Percentiles rank a stretch among this genome's conserved stretches.
These are phyloP conservation scores for Zaprionus lachaisei DNA, from an alignment of 1,140 invertebrate genomes.

Conservation along the genomic window DNA sequence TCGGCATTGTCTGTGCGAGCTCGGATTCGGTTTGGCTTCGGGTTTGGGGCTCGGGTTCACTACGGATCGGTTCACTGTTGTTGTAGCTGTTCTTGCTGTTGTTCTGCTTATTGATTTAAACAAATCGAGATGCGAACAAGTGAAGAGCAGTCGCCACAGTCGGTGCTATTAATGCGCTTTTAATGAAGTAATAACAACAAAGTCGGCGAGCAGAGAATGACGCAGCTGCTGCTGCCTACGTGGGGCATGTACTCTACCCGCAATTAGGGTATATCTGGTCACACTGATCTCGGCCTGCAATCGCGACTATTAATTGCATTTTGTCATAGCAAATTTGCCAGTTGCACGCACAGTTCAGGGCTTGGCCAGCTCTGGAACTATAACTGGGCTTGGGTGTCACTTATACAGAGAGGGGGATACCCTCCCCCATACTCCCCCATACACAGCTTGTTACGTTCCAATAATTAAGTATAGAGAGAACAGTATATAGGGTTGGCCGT, in stretches of 20 bases:
- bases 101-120: conserved; percentile 81
- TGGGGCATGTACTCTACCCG: background rate
- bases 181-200: conserved; percentile 80
- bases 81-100: conserved; percentile 49
- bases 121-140: conserved; percentile 74
- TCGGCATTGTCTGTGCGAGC: conserved; percentile 66
- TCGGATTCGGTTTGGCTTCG: conserved; percentile 38
- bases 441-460: conserved; percentile 74
- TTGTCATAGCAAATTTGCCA: conserved; percentile 74
- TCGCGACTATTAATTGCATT: conserved; percentile 75
- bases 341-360: conserved; percentile 71
- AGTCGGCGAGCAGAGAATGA: conserved; percentile 35
- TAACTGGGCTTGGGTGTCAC: conserved; percentile 41
- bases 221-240: conserved; percentile 13
- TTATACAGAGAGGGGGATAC: conserved; percentile 34
- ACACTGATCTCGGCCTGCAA: conserved; percentile 37
- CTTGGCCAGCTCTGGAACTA: conserved; percentile 31
- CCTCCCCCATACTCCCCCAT: background rate
- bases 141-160: conserved; percentile 63
- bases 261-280: conserved; percentile 58
- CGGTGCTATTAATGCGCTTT: conserved; percentile 72
- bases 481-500: conserved; percentile 54
- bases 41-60: conserved; percentile 5
- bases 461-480: conserved; percentile 73
- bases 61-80: conserved; percentile 51